A percentile compares a stretch with the other conserved stretches of the same genome.
Conservation (phyloP, 2,888 invertebrate genomes). For the Drosophila quinaria region DNA sequence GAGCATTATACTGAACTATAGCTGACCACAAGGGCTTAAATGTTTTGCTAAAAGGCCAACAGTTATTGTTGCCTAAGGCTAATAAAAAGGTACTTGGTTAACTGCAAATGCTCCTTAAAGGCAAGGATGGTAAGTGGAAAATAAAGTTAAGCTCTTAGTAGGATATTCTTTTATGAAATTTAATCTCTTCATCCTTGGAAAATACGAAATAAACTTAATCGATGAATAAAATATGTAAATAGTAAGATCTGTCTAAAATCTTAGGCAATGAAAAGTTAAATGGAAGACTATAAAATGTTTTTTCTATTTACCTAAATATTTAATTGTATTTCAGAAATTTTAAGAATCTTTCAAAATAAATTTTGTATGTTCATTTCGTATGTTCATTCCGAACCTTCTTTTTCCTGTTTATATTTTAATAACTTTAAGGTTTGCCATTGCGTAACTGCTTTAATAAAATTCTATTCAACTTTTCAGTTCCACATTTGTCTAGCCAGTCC, state of each 20-base stretch:
- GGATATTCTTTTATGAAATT: background rate
- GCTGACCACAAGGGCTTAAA: slow-evolving; percentile 40
- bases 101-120: slow-evolving; percentile 8
- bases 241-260: too few relatives aligned
- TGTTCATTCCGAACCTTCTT: too few relatives aligned
- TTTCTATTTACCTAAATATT: too few relatives aligned
- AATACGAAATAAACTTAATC: background rate
- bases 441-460: background rate
- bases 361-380: too few relatives aligned
- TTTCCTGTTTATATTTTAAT: too few relatives aligned
- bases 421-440: too few relatives aligned
- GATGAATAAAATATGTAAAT: too few relatives aligned
- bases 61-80: slow-evolving; percentile 28
- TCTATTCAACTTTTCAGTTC: background rate
- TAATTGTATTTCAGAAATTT: too few relatives aligned
- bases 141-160: background rate
- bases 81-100: slow-evolving; percentile 30
- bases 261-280: too few relatives aligned
- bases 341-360: too few relatives aligned
- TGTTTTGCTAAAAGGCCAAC: slow-evolving; percentile 21
- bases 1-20: slow-evolving; percentile 30
- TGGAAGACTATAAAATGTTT: too few relatives aligned
- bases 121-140: background rate
- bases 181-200: background rate
- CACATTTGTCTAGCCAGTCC: slow-evolving; percentile 3